Conservation (phyloP, 2,888 invertebrate species). For the Antheraea assamensis region DNA sequence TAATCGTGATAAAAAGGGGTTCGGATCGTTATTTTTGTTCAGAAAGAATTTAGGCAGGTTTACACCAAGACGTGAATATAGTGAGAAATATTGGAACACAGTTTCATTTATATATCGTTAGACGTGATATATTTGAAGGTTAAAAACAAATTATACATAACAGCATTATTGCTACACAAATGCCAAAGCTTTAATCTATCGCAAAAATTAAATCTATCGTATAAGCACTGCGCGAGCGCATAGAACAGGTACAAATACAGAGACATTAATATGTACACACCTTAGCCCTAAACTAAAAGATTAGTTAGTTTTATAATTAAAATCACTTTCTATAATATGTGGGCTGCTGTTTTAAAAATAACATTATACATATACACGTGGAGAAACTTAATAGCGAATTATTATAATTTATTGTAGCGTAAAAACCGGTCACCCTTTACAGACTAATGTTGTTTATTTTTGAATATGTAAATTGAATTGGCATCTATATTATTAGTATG, state of each 20-base stretch:
- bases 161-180: background rate
- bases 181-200: too few species aligned
- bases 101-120: background rate
- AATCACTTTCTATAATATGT: constrained; percentile 23
- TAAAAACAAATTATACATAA: background rate
- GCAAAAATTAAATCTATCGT: too few species aligned
- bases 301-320: background rate
- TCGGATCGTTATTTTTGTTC: constrained; percentile 36
- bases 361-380: constrained; percentile 24
- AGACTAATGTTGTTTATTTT: background rate
- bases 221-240: background rate
- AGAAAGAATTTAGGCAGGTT: constrained; percentile 6
- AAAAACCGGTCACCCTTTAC: constrained; percentile 10
- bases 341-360: constrained; percentile 27
- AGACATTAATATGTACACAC: background rate
- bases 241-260: background rate
- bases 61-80: background rate
- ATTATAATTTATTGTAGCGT: constrained; percentile 19
- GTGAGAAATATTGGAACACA: background rate
- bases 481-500: background rate
- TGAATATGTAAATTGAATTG: constrained; percentile 11
- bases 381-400: constrained; percentile 28
- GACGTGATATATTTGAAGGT: background rate
- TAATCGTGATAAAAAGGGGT: constrained; percentile 60
- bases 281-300: background rate